Base-by-base conservation (phyloP, 1,140 invertebrate species). In the Nixonia krombeini region DNA sequence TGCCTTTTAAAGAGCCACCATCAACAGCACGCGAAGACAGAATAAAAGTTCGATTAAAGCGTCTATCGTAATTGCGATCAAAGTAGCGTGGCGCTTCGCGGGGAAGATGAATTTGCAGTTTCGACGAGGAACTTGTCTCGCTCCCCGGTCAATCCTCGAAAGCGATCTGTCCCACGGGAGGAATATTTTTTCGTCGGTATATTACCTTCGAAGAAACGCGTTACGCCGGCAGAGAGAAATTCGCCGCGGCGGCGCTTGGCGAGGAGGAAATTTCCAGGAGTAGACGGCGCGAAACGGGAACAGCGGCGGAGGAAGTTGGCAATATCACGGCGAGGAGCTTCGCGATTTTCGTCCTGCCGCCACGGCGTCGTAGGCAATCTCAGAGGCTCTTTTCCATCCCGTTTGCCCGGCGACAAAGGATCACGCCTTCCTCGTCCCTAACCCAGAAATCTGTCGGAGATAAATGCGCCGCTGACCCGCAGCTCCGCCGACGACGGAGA, bases 331-430 rank as follows among this genome's bases (percentile, higher is more conserved):
- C n/a, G 46, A 33, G 29, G 26, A 57, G 38, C 35, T 44, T 50
- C 49, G 53, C 56, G 61, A 67, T 72, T 72, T 71, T 67, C 55
- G 45, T 47, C 45, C 58, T 53, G 53, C 26, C 57, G 57, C n/a
- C 50, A 50, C 57, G 63, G 67, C 40, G 33, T 41, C 35, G 47
- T 66, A 62, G 58, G 58, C 55, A 62, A 53, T 65, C 62, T 70
- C 58, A 38, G 62, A 62, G 38, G n/a, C 31, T 44, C 18, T 41
- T 49, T 28, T 42, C 33, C 38, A 21, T 46, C 59, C 58, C 40
- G 57, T 62, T 66, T 46, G 44, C 50, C 57, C 65, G 25, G 46
- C 41, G 45, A 63, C 59, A 52, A 59, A 53, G 55, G 44, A 50
- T 46, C 40, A 23, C 40, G 33, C 8, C 17, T 31, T 7, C 33